Percentiles rank a stretch among this genome's conserved stretches.
These are phyloP conservation scores for Drosophila teissieri DNA, from an alignment of 1,140 invertebrate genomes.

Conservation along the genomic window DNA sequence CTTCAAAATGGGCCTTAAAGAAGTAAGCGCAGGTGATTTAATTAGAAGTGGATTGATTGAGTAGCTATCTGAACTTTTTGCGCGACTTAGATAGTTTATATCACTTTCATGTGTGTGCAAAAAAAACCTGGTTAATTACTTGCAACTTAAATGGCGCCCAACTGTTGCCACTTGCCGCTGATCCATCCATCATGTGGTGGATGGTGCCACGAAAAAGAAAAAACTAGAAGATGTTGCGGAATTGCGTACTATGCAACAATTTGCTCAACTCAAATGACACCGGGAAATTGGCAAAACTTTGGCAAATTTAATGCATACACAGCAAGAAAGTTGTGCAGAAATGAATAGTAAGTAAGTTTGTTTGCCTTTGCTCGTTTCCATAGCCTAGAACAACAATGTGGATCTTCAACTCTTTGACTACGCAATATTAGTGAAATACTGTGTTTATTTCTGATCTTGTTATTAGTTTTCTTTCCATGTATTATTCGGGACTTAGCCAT, in stretches of 20 bases:
- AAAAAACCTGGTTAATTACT: conserved; percentile 9
- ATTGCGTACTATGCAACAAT: conserved; percentile 25
- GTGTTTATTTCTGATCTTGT: too few species aligned
- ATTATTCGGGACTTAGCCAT: background rate
- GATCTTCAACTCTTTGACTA: background rate
- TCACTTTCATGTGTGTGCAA: background rate
- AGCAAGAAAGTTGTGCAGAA: background rate
- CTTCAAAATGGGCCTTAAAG: too few species aligned
- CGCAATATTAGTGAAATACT: too few species aligned
- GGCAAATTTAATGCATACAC: conserved; percentile 19
- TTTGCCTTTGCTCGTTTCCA: too few species aligned
- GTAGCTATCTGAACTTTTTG: too few species aligned
- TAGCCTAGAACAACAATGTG: too few species aligned
- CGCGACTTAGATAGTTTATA: too few species aligned
- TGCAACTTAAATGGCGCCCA: background rate
- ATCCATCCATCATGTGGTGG: conserved; percentile 23
- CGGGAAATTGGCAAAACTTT: conserved; percentile 17
- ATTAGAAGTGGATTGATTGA: too few species aligned
- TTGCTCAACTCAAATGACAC: conserved; percentile 28
- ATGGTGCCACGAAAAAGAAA: background rate
- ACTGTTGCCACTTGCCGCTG: conserved; percentile 1
- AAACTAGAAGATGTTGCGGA: background rate
- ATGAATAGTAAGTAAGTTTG: too few species aligned
- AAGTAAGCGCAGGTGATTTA: too few species aligned
- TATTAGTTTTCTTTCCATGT: background rate